A percentile compares a stretch with the other conserved stretches of the same genome.
Conservation (phyloP, 2,113 vertebrate genomes). For the Myrmecobius fasciatus region DNA sequence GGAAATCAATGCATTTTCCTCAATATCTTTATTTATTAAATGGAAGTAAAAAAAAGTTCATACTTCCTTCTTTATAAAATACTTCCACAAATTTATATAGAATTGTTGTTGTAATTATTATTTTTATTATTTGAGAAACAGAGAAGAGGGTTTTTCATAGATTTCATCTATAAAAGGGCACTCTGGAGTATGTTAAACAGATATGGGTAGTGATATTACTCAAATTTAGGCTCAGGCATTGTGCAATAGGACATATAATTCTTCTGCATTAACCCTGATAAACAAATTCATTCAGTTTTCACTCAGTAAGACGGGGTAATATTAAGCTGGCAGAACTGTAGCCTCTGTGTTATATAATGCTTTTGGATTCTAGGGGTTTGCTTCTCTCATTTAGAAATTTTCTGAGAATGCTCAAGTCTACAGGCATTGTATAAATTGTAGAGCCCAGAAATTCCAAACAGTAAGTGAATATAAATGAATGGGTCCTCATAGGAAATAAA, state of each 20-base stretch:
- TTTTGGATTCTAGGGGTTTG: constrained; percentile 35
- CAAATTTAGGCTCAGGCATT: background rate
- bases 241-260: background rate
- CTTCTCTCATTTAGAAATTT: constrained; percentile 50
- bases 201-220: background rate
- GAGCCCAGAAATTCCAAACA: constrained; percentile 64
- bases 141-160: background rate
- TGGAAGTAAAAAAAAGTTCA: background rate
- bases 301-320: constrained; percentile 1
- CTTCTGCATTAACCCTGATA: background rate
- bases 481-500: constrained; percentile 74
- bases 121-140: background rate
- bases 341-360: constrained; percentile 23
- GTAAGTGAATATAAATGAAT: constrained; percentile 77
- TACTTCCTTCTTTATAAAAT: background rate
- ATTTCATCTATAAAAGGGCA: background rate
- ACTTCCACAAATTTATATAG: background rate
- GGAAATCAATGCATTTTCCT: background rate
- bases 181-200: too few relatives aligned
- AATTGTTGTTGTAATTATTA: background rate
- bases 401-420: constrained; percentile 40
- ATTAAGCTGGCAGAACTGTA: constrained; percentile 35
- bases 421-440: constrained; percentile 65
- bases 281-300: background rate
- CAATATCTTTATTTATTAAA: background rate